Percentiles rank a stretch among this genome's conserved stretches.
Conservation (phyloP, 1,140 invertebrate species). For the Drosophila nikananu region DNA sequence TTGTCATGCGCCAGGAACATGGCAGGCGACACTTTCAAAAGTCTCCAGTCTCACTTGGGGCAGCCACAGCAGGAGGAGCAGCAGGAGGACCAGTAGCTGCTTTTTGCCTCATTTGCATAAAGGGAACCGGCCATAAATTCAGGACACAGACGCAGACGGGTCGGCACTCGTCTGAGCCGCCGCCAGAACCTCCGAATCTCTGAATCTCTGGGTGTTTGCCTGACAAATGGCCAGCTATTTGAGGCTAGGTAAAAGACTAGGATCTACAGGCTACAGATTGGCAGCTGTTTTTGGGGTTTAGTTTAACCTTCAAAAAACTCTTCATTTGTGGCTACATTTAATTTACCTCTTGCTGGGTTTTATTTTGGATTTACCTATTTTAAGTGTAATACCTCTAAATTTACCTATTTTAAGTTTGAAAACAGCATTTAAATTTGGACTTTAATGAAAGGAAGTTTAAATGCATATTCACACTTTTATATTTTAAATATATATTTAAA, state of each 20-base stretch:
- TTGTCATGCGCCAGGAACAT: constrained; percentile 58
- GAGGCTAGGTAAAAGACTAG: constrained; percentile 34
- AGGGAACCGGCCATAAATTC: constrained; percentile 73
- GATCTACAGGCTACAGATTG: constrained; percentile 15
- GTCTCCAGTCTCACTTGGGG: constrained; percentile 1
- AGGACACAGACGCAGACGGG: constrained; percentile 47
- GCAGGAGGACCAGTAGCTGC: constrained; percentile 34
- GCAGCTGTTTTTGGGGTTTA: constrained; percentile 13
- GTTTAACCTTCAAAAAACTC: constrained; percentile 5
- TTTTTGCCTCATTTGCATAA: constrained; percentile 76
- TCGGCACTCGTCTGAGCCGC: constrained; percentile 26
- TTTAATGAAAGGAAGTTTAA: neutral
- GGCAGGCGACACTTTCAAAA: constrained; percentile 49
- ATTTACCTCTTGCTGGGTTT: constrained; percentile 10
- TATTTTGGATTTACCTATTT: neutral
- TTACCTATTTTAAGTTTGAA: neutral
- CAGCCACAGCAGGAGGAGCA: neutral
- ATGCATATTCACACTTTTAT: neutral
- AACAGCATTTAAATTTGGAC: no score
- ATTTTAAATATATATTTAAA: no score
- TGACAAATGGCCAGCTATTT: constrained; percentile 54
- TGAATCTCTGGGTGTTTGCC: constrained; percentile 42
- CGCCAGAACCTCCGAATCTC: constrained; percentile 25
- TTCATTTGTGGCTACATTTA: constrained; percentile 8
- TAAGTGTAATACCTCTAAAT: no score